Evolutionary conservation across 2,113 vertebrate species (phyloP), one percentile per base, ranked within the genome.

Genomic region (Phylloscopus whistleri): DNA sequence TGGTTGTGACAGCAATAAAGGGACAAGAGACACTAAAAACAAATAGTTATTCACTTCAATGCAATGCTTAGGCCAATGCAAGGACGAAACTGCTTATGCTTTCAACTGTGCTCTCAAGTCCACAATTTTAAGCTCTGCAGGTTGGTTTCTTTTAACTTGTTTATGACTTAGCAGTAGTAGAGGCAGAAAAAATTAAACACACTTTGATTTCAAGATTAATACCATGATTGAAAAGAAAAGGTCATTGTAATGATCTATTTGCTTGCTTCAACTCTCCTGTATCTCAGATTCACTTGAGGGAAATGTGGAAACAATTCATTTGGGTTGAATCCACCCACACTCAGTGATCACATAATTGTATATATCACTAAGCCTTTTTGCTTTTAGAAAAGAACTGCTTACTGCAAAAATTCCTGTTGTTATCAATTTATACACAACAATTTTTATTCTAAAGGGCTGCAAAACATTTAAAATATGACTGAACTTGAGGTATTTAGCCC

Each of bases 1-100:
- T 81, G 86, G 56, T 72, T 97, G 66, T 62, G 93, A 43, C 49
- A 90, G 94, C 66, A 74, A 93, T 58, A 95, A 95, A 94, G 64
- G 62, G 74, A 90, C 48, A 84, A 69, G 64, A 39, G 59, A 94
- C 63, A 85, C 72, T 76, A 75, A 58, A 95, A 93, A 77, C 70
- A 92, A 90, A 89, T 13, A 90, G 55, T 88, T 86, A 86, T 70
- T 77, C 4, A 13, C 51, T 88, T 58, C 67, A 41, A 3, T n/a
- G 58, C 83, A 76, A 51, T 51, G 27, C 12, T 84, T 62, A 75
- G 16, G 81, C 46, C 82, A 78, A 56, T 2, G 17, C 33, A 66
- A 55, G 43, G 87, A 53, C 27, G 37, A 48, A 46, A 69, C 10
- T 90, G 41, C 13, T 43, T n/a, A 16, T 13, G 52, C 37, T 59